A percentile compares a stretch with the other conserved stretches of the same genome.
phyloP scores from a whole-genome alignment of 1,140 invertebrate species.

The Diploscapter pachys region DNA sequence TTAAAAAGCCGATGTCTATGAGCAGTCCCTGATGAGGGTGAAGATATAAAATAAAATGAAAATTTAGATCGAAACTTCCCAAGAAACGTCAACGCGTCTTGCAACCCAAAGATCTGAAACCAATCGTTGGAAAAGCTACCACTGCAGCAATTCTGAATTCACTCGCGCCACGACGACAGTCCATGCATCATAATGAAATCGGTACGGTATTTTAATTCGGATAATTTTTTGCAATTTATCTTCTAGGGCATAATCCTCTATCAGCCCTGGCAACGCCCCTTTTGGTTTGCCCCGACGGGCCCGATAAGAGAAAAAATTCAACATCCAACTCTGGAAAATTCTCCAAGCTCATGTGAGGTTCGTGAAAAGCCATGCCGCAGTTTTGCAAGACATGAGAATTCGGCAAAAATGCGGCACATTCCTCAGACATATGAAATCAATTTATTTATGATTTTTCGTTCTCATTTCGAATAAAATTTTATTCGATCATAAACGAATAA shows the following conservation, averaged over 20 bases:
- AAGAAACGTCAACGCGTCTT: slow-evolving; percentile 81
- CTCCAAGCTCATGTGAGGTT: no score
- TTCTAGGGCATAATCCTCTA: background rate
- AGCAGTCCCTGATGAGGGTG: background rate
- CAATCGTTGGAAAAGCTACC: slow-evolving; percentile 30
- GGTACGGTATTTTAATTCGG: background rate
- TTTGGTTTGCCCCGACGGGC: slow-evolving; percentile 15
- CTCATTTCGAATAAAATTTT: no score
- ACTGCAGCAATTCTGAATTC: slow-evolving; percentile 33
- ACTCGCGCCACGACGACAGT: slow-evolving; percentile 14
- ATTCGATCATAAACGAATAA: no score
- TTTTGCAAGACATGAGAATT: no score
- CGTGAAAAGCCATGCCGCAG: no score
- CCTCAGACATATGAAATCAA: no score
- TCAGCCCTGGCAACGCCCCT: slow-evolving; percentile 5
- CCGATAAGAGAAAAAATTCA: background rate
- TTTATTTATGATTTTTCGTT: no score
- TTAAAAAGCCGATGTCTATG: background rate
- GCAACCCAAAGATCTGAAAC: slow-evolving; percentile 60
- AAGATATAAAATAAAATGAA: slow-evolving; percentile 19
- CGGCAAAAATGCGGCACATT: no score
- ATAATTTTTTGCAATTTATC: background rate
- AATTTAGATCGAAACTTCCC: slow-evolving; percentile 73
- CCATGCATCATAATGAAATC: background rate
- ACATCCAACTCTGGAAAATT: no score